Base-by-base conservation (phyloP, 1,140 invertebrate genomes). In the Sycophaga agraensis region DNA sequence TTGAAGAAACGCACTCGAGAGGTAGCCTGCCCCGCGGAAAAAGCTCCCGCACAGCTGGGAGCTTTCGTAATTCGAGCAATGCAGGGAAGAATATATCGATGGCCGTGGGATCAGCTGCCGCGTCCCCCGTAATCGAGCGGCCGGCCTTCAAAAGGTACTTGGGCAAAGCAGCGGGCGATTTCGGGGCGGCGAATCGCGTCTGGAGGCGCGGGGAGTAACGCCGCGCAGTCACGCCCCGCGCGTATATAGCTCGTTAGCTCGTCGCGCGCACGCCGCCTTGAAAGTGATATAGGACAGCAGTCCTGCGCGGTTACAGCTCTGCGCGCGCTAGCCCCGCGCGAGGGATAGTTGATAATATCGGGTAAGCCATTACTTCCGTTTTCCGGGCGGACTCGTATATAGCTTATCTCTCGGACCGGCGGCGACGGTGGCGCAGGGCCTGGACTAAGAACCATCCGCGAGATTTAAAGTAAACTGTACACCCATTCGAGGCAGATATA, bases 311-410 rank as follows among this genome's bases (percentile, higher is more conserved):
- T 60, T 45, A 60, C 28, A 53, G 28, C 39, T 26, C 24, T 17
- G 37, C 37, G 12, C 16, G 0, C 19, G 40, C 17, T 4, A 35
- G 21, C 31, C 31, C 19, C 37, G 31, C 21, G n/a, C 50, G 22
- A 21, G 31, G 43, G 49, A 59, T 63, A 66, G 59, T 68, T 66
- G 68, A 70, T 68, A 66, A 68, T 68, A 70, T 68, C 66, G 65
- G 51, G 57, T 70, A 70, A 68, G 57, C 66, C 64, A 66, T 70
- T 68, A 61, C 64, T 70, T 70, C 68, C 66, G 64, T 56, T 68
- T 70, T 65, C 62, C 64, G 59, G 37, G 42, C 48, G 54, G 42
- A 56, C 65, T 66, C 60, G 46, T 69, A 60, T 58, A 49, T 35
- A 63, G 66, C 63, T 66, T 69, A 69, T 69, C 68, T 65, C 43